A percentile compares a stretch with the other conserved stretches of the same genome.
Evolutionary conservation across 1,140 invertebrate species (phyloP).

Genomic region (Sarcophaga peregrina): DNA sequence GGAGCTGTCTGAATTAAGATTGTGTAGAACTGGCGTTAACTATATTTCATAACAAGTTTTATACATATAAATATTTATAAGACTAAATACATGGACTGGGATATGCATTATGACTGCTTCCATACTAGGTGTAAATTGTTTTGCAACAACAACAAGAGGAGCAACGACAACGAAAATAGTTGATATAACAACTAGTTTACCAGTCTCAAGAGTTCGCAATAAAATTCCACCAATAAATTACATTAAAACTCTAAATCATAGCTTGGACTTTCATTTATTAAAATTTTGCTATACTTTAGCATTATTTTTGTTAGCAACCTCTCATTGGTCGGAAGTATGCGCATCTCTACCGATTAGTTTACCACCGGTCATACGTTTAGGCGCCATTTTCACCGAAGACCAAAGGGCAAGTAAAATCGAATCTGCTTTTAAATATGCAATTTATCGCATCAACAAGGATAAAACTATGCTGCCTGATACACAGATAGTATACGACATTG

Average conservation of each 20-base stretch:
- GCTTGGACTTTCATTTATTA: too few species aligned
- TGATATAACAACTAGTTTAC: neutral
- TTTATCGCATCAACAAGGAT: conserved; percentile 91
- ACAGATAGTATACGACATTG: conserved; percentile 89
- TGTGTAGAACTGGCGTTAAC: too few species aligned
- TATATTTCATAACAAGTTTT: too few species aligned
- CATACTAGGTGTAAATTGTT: neutral
- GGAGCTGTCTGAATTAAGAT: too few species aligned
- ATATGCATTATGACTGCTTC: neutral
- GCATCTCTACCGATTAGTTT: neutral
- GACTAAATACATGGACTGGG: too few species aligned
- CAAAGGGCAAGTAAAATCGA: conserved; percentile 85
- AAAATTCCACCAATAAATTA: neutral
- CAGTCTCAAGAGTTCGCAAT: neutral
- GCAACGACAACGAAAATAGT: neutral
- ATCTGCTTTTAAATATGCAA: conserved; percentile 92
- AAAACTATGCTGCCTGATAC: conserved; percentile 83
- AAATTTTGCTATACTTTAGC: too few species aligned
- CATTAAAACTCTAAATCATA: too few species aligned
- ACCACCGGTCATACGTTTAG: conserved; percentile 56
- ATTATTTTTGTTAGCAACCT: too few species aligned
- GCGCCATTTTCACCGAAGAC: conserved; percentile 91
- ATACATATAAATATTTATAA: too few species aligned
- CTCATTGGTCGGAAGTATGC: neutral
- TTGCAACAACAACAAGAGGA: neutral